These are phyloP conservation scores for Serilophus lunatus DNA, from an alignment of 2,113 vertebrate species.

Conservation along the genomic window DNA sequence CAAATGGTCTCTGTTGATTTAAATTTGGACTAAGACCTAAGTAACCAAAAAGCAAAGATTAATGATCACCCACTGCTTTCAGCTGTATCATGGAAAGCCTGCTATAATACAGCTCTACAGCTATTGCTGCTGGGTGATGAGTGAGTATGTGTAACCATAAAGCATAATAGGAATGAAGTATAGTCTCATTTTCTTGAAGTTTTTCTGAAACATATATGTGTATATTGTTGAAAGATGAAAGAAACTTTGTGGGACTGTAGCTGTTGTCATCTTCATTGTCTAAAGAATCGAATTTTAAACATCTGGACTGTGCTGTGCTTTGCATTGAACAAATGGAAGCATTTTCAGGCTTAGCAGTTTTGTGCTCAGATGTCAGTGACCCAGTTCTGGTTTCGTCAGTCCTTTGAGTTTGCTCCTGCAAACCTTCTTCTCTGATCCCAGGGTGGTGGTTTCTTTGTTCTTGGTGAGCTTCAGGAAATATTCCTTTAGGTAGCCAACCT, in stretches of 20 bases:
- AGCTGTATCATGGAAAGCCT: neutral
- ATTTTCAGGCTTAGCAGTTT: neutral
- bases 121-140: neutral
- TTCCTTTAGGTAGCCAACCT: neutral
- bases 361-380: neutral
- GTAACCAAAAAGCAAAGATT: neutral
- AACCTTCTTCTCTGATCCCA: neutral
- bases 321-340: neutral
- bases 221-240: neutral
- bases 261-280: neutral
- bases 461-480: neutral
- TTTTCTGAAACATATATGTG: neutral
- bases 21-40: neutral
- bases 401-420: neutral
- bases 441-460: neutral
- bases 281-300: neutral
- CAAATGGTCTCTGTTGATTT: neutral
- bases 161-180: neutral
- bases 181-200: neutral
- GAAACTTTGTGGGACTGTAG: neutral
- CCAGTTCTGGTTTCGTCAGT: constrained; percentile 5
- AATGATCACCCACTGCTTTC: neutral
- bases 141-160: neutral
- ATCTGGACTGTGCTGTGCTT: neutral
- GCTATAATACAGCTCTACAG: neutral